Percentiles rank a stretch among this genome's conserved stretches.
These are phyloP conservation scores for Solenopsis fugax DNA, from an alignment of 1,140 invertebrate species.

Conservation along the genomic window DNA sequence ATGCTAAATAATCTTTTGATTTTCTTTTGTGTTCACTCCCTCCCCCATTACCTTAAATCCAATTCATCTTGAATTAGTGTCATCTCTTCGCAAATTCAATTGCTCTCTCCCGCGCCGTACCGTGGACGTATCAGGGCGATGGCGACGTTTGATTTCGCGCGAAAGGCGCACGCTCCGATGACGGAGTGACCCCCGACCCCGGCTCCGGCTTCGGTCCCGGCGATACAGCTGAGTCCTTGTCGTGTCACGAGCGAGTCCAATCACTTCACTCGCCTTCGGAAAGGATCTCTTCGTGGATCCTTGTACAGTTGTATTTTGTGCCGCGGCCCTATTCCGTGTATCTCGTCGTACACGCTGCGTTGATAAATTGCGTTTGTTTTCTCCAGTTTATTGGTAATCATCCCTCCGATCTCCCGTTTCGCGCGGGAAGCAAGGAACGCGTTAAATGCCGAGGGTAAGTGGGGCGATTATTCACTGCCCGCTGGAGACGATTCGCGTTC, in stretches of 20 bases:
- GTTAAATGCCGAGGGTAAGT: slow-evolving; percentile 57
- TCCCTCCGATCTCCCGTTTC: slow-evolving; percentile 1
- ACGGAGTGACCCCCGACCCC: slow-evolving; percentile 31
- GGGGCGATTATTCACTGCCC: not conserved
- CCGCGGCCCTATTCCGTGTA: not conserved
- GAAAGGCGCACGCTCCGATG: slow-evolving; percentile 72
- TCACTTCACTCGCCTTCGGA: slow-evolving; percentile 25
- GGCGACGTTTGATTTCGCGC: slow-evolving; percentile 72
- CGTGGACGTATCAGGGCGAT: slow-evolving; percentile 28
- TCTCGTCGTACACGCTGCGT: not conserved
- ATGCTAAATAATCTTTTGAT: not conserved
- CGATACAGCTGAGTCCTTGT: slow-evolving; percentile 73
- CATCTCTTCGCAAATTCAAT: not conserved
- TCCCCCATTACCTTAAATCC: not conserved
- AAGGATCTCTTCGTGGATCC: not conserved
- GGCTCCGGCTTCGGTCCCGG: slow-evolving; percentile 67
- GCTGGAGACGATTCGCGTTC: not conserved
- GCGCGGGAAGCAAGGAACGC: slow-evolving; percentile 20
- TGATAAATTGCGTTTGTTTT: slow-evolving; percentile 6
- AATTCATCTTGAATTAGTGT: not conserved
- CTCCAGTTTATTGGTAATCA: not conserved
- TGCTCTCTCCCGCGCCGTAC: not conserved
- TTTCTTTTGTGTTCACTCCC: not conserved
- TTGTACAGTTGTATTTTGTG: not conserved
- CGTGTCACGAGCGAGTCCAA: slow-evolving; percentile 70